Percentiles rank a stretch among this genome's conserved stretches.
These are phyloP conservation scores for Phoeniculus purpureus DNA, from an alignment of 2,797 vertebrate species.

Conservation along the genomic window DNA sequence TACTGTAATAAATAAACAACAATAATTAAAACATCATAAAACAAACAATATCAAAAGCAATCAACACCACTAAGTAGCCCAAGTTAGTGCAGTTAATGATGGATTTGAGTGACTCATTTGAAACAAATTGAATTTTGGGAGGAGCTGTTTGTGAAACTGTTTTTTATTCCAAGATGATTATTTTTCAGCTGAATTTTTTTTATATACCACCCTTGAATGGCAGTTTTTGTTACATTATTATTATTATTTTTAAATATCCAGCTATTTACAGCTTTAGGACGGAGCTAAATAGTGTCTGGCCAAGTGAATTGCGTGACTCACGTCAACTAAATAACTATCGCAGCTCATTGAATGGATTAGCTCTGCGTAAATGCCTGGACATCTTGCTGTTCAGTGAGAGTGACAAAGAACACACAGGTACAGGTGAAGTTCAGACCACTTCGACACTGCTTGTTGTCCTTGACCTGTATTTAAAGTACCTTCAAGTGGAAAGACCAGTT, in stretches of 20 bases:
- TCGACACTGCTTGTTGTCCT: background rate
- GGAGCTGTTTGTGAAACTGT: background rate
- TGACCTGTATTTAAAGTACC: background rate
- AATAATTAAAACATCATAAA: slow-evolving; percentile 66
- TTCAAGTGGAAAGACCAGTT: background rate
- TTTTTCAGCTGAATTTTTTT: slow-evolving; percentile 11
- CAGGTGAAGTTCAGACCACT: background rate
- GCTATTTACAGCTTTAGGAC: background rate
- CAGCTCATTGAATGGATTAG: background rate
- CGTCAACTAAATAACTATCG: background rate
- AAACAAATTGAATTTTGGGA: slow-evolving; percentile 16
- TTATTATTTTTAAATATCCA: background rate
- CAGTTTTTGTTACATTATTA: background rate
- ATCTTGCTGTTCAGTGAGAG: background rate
- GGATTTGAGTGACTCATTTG: slow-evolving; percentile 38
- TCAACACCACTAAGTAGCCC: slow-evolving; percentile 40
- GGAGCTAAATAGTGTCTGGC: background rate
- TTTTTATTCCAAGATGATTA: background rate
- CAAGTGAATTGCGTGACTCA: background rate
- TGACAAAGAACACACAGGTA: background rate
- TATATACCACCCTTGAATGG: background rate
- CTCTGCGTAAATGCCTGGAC: background rate
- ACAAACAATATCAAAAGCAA: slow-evolving; percentile 56
- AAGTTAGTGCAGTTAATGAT: slow-evolving; percentile 61
- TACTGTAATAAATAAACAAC: slow-evolving; percentile 68